These are phyloP conservation scores for Phainopepla nitens DNA, from an alignment of 2,113 vertebrate species.

Conservation along the genomic window DNA sequence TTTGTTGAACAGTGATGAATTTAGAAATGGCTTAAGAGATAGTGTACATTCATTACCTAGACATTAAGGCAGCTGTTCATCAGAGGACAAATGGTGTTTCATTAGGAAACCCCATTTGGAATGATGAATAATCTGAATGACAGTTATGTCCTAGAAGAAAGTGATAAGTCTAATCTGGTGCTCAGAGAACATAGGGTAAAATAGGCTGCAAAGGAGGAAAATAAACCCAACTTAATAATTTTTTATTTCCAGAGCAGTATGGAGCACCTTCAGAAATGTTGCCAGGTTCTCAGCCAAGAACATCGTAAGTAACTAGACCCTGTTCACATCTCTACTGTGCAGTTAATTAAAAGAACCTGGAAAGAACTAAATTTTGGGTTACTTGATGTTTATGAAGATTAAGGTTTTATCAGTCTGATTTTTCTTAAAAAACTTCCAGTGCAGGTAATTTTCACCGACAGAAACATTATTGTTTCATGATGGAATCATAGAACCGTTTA, in stretches of 20 bases:
- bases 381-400: neutral
- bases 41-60: neutral
- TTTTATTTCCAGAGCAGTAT: conserved; percentile 70
- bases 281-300: conserved; percentile 62
- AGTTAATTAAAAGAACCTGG: neutral
- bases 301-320: conserved; percentile 75
- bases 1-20: neutral
- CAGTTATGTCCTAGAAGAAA: neutral
- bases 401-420: neutral
- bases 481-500: neutral
- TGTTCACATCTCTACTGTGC: neutral
- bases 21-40: neutral
- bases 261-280: conserved; percentile 65
- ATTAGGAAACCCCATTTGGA: neutral
- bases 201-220: neutral
- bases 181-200: neutral
- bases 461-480: neutral
- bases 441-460: neutral
- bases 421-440: neutral
- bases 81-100: neutral
- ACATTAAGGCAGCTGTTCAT: neutral
- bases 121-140: neutral
- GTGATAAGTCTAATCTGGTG: neutral
- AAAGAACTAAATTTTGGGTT: neutral
- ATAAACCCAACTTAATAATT: neutral